These are phyloP conservation scores for Apamea sordens DNA, from an alignment of 2,888 invertebrate species.

Conservation along the genomic window DNA sequence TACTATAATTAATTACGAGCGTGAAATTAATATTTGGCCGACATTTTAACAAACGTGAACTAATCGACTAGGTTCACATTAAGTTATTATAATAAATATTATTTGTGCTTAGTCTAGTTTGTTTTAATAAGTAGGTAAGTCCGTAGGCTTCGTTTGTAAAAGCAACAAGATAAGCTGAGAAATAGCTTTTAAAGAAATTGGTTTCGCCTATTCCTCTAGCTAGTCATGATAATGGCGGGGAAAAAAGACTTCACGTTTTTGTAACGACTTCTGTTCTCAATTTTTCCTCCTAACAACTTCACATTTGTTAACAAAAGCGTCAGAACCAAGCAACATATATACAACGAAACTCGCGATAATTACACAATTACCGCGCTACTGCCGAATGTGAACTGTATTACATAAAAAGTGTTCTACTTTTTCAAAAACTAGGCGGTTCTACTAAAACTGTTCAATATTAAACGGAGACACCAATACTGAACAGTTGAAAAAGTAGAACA, in stretches of 20 bases:
- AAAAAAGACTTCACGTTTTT: neutral
- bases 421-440: neutral
- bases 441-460: neutral
- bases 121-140: neutral
- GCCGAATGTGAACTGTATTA: slow-evolving; percentile 29
- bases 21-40: slow-evolving; percentile 65
- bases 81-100: neutral
- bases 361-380: slow-evolving; percentile 41
- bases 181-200: neutral
- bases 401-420: slow-evolving; percentile 32
- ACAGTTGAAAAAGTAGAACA: too few relatives aligned
- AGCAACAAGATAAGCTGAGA: too few relatives aligned
- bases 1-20: slow-evolving; percentile 56
- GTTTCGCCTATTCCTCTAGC: neutral
- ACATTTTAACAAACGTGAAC: slow-evolving; percentile 54
- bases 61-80: slow-evolving; percentile 50
- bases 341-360: slow-evolving; percentile 35
- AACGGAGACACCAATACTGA: too few relatives aligned
- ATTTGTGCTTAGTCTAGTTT: slow-evolving; percentile 9
- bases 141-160: neutral
- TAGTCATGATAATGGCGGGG: neutral
- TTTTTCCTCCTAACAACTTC: neutral
- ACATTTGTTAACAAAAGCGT: neutral
- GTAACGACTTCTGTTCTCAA: neutral
- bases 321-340: slow-evolving; percentile 10